phyloP scores from a whole-genome alignment of 1,140 invertebrate species.

The Saccostrea cuccullata region DNA sequence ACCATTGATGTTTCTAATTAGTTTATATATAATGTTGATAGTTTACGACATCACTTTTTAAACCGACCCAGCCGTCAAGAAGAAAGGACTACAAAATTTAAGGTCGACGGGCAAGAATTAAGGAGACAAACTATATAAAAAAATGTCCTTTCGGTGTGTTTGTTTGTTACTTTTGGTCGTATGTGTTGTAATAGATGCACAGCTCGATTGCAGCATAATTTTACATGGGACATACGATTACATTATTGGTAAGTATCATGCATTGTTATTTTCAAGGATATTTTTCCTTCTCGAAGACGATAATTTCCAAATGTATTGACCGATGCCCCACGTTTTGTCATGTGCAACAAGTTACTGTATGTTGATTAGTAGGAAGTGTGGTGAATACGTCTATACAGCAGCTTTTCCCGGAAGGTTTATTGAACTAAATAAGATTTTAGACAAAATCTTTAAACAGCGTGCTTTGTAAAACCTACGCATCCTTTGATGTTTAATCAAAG shows the following conservation, averaged over 20 bases:
- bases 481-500: no score
- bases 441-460: no score
- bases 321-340: no score
- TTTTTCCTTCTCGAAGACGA: no score
- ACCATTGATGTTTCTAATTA: slow-evolving; percentile 24
- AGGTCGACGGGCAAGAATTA: background rate
- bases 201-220: slow-evolving; percentile 13
- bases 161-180: background rate
- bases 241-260: background rate
- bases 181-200: slow-evolving; percentile 17
- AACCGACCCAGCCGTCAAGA: background rate
- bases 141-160: slow-evolving; percentile 4
- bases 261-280: background rate
- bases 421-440: no score
- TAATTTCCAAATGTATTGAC: no score
- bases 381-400: no score
- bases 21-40: slow-evolving; percentile 7
- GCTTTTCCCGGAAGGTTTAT: no score
- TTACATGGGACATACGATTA: slow-evolving; percentile 17
- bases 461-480: no score
- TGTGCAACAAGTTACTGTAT: no score
- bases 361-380: no score
- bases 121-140: background rate
- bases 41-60: background rate
- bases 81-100: background rate